phyloP scores from a whole-genome alignment of 2,888 invertebrate species.

The Caenorhabditis becei region DNA sequence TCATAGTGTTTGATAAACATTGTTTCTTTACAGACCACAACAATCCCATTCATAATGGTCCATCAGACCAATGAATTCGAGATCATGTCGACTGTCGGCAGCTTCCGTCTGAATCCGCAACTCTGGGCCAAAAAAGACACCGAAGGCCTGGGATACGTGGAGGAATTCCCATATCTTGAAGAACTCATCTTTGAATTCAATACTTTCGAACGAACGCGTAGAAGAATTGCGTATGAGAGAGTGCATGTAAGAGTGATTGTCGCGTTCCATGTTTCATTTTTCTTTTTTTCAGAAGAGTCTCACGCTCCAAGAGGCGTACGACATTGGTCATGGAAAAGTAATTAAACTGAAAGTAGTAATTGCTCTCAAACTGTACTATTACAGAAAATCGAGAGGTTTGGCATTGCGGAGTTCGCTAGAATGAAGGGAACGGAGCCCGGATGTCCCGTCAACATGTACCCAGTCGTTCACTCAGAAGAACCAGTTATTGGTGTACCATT shows the following conservation, averaged over 20 bases:
- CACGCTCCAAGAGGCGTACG: constrained; percentile 5
- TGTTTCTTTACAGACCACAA: background rate
- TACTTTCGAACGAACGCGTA: too few species aligned
- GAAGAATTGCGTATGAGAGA: too few species aligned
- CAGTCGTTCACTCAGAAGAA: background rate
- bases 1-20: background rate
- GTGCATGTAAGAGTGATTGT: too few species aligned
- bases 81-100: constrained; percentile 4
- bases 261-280: too few species aligned
- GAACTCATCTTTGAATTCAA: background rate
- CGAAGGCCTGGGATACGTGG: background rate
- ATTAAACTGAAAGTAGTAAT: background rate
- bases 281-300: constrained; percentile 12
- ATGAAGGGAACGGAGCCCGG: background rate
- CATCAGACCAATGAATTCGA: constrained; percentile 32
- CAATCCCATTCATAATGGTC: constrained; percentile 7
- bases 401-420: background rate
- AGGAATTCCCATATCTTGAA: background rate
- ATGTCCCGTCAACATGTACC: background rate
- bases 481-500: constrained; percentile 26
- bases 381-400: background rate
- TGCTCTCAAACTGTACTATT: background rate
- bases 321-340: background rate
- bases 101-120: constrained; percentile 4
- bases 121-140: background rate